phyloP scores from a whole-genome alignment of 1,140 invertebrate genomes.

The Lanistes nyassanus region DNA sequence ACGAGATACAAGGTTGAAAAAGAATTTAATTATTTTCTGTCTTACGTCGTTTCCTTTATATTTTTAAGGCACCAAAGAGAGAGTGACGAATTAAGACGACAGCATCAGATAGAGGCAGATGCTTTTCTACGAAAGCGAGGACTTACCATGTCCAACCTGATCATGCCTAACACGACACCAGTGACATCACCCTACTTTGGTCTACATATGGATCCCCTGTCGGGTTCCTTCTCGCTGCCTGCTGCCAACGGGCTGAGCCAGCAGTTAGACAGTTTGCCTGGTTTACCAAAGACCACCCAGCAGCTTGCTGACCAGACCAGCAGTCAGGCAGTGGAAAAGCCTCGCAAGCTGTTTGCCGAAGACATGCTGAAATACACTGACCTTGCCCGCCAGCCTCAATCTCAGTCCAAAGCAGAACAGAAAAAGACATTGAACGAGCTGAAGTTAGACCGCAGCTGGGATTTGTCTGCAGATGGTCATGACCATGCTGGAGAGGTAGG shows the following conservation, averaged over 20 bases:
- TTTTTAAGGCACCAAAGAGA: slow-evolving; percentile 36
- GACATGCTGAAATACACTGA: slow-evolving; percentile 23
- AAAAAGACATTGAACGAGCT: slow-evolving; percentile 32
- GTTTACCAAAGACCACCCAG: slow-evolving; percentile 1
- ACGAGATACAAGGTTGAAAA: no score
- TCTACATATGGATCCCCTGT: slow-evolving; percentile 2
- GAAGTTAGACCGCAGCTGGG: slow-evolving; percentile 21
- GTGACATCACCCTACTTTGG: neutral
- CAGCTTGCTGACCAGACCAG: neutral
- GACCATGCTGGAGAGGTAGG: slow-evolving; percentile 23
- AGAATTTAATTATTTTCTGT: no score
- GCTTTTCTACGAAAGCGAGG: slow-evolving; percentile 35
- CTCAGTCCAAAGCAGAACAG: slow-evolving; percentile 3
- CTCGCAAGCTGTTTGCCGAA: slow-evolving; percentile 15
- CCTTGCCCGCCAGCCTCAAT: neutral
- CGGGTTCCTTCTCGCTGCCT: neutral
- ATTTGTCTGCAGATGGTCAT: neutral
- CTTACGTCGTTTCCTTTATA: neutral
- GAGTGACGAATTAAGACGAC: slow-evolving; percentile 30
- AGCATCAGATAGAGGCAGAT: slow-evolving; percentile 37
- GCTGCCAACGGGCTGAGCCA: slow-evolving; percentile 11
- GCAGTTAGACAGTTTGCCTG: neutral
- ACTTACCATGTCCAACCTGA: slow-evolving; percentile 7
- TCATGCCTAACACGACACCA: slow-evolving; percentile 3
- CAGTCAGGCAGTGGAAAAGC: slow-evolving; percentile 19